These are phyloP conservation scores for Papio anubis DNA, from an alignment of 2,113 vertebrate genomes.

Conservation along the genomic window DNA sequence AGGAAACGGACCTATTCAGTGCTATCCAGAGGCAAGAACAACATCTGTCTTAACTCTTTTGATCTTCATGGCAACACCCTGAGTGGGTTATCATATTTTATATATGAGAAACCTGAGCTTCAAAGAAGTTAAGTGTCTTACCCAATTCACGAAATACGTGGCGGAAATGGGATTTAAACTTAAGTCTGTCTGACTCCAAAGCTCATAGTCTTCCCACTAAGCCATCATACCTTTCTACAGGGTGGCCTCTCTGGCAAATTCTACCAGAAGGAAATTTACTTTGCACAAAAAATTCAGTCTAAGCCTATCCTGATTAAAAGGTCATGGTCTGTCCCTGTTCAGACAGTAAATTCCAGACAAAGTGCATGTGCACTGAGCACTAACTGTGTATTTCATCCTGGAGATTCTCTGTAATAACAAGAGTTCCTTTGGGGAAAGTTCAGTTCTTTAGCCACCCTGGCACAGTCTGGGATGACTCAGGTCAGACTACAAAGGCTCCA, in stretches of 20 bases:
- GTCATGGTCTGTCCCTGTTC: not conserved
- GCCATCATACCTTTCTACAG: slow-evolving; percentile 6
- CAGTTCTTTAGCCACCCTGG: slow-evolving; percentile 58
- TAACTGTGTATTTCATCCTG: slow-evolving; percentile 22
- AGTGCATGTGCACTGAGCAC: not conserved
- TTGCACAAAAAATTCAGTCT: slow-evolving; percentile 1
- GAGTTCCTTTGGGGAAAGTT: slow-evolving; percentile 30
- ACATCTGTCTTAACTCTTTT: not conserved
- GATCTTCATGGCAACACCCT: not conserved
- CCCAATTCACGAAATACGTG: not conserved
- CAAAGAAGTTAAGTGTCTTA: not conserved
- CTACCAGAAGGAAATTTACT: not conserved
- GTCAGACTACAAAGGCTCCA: slow-evolving; percentile 61
- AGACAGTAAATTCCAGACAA: slow-evolving; percentile 16
- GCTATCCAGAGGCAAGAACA: not conserved
- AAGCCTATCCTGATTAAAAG: slow-evolving; percentile 44
- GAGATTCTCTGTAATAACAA: slow-evolving; percentile 43
- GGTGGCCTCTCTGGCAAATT: slow-evolving; percentile 35
- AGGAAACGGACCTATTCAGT: not conserved
- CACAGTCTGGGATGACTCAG: slow-evolving; percentile 16
- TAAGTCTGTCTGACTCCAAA: not conserved
- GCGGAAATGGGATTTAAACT: slow-evolving; percentile 23
- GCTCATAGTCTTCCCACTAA: slow-evolving; percentile 5
- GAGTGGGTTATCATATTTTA: not conserved
- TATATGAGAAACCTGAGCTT: not conserved